phyloP scores from a whole-genome alignment of 30 jellyfish, hydroid and myxozoan species.

The Aurelia sp. region DNA sequence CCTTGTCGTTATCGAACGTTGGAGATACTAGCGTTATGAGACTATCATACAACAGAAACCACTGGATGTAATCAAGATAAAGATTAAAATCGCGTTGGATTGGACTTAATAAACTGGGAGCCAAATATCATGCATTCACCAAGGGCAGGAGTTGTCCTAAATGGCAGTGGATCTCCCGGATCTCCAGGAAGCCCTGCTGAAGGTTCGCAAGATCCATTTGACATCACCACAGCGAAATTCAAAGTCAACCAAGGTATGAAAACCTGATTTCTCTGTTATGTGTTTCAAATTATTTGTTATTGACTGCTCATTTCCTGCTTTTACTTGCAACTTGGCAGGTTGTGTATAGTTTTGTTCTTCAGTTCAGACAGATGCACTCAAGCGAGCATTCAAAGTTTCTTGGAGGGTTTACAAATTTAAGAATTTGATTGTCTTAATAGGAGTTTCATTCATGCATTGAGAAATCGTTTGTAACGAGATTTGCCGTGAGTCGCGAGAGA shows the following conservation, averaged over 20 bases:
- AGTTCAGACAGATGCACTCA: background rate
- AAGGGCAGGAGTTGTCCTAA: background rate
- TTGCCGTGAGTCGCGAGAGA: too few relatives aligned
- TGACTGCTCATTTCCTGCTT: constrained; percentile 22
- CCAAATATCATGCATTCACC: constrained; percentile 13
- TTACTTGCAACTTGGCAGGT: background rate
- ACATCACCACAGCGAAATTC: constrained; percentile 58
- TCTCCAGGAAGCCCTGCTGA: too few relatives aligned
- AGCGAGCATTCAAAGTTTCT: background rate
- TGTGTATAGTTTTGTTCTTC: background rate
- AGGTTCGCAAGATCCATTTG: background rate
- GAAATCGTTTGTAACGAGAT: too few relatives aligned
- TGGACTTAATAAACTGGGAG: too few relatives aligned
- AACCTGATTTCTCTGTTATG: background rate
- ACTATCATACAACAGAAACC: too few relatives aligned
- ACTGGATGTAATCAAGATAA: too few relatives aligned
- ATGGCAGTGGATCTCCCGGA: background rate
- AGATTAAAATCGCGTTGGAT: too few relatives aligned
- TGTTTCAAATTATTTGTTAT: background rate
- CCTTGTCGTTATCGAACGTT: too few relatives aligned
- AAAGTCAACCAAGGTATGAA: constrained; percentile 63
- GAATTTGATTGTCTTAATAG: too few relatives aligned
- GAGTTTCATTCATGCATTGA: too few relatives aligned
- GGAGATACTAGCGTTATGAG: too few relatives aligned
- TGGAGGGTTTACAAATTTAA: too few relatives aligned